These are phyloP conservation scores for Catocala fraxini DNA, from an alignment of 2,888 invertebrate genomes.

Conservation along the genomic window DNA sequence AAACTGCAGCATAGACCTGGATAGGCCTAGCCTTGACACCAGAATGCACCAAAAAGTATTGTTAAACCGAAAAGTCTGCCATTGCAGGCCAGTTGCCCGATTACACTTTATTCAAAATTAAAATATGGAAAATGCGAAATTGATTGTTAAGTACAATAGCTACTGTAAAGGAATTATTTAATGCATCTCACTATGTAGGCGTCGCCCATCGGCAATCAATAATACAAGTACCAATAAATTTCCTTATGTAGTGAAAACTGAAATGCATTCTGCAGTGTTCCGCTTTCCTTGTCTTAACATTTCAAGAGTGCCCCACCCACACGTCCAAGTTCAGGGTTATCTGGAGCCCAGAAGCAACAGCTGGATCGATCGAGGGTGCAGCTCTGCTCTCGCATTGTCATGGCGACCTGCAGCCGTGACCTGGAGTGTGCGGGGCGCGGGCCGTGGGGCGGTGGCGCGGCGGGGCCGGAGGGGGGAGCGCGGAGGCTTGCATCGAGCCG, in stretches of 20 bases:
- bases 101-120: no score
- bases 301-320: constrained; percentile 26
- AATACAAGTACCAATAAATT: no score
- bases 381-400: constrained; percentile 61
- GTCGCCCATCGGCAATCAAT: no score
- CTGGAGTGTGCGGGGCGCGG: constrained; percentile 64
- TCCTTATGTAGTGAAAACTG: constrained; percentile 2
- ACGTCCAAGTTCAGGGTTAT: constrained; percentile 64
- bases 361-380: constrained; percentile 79
- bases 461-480: constrained; percentile 42
- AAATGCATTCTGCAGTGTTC: not conserved
- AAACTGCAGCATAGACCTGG: constrained; percentile 44
- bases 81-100: no score
- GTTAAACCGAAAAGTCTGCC: constrained; percentile 21
- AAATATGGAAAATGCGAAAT: no score
- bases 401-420: constrained; percentile 81
- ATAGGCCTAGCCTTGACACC: constrained; percentile 52
- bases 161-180: no score
- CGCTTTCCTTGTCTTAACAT: constrained; percentile 1
- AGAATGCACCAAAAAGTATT: constrained; percentile 45
- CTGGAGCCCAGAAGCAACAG: constrained; percentile 76
- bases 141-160: no score
- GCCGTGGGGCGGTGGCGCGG: constrained; percentile 35
- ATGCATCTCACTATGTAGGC: no score
- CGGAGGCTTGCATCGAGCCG: constrained; percentile 78